Evolutionary conservation across 1,140 invertebrate species (phyloP), one percentile per base, ranked within the genome.

Genomic region (Helicoverpa zea): DNA sequence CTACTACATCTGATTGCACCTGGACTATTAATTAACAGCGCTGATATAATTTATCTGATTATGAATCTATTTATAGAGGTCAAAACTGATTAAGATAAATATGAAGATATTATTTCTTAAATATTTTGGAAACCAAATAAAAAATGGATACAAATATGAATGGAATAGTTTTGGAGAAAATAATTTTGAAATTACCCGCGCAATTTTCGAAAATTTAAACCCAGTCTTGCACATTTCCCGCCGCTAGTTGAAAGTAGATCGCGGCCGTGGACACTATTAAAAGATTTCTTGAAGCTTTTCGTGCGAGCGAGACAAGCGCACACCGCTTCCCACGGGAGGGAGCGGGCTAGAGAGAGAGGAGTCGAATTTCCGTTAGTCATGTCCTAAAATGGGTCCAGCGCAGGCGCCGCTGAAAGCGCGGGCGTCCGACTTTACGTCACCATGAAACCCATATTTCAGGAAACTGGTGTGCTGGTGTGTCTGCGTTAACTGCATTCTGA

Each of bases 311-410:
- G 94, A 94, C 87, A 87, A 66, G 68, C 86, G 84, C 84, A 93
- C 84, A 72, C 70, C 83, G 86, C 90, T 82, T 90, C 91, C 92
- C 91, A 86, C 90, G 89, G 87, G 94, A 93, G 92, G 81, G 92
- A 95, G 90, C 90, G 91, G 93, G 93, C 87, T 89, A 88, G 90
- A 92, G 88, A 90, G 90, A 93, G 90, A 92, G 95, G 96, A 95
- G 95, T 96, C 96, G 94, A 94, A 96, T 96, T 96, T 96, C 96
- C 93, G 93, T 94, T 95, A 95, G 95, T 95, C 94, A 96, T 96
- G 96, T 96, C 96, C 96, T 96, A 96, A 96, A 96, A 96, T 96
- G 96, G 96, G 94, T 95, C 95, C 96, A 93, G 87, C 89, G 89
- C 90, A 92, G 91, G 94, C 90, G 94, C 92, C 91, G 92, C 91